Conservation (phyloP, 2,113 vertebrate genomes). For the Narcine bancroftii region DNA sequence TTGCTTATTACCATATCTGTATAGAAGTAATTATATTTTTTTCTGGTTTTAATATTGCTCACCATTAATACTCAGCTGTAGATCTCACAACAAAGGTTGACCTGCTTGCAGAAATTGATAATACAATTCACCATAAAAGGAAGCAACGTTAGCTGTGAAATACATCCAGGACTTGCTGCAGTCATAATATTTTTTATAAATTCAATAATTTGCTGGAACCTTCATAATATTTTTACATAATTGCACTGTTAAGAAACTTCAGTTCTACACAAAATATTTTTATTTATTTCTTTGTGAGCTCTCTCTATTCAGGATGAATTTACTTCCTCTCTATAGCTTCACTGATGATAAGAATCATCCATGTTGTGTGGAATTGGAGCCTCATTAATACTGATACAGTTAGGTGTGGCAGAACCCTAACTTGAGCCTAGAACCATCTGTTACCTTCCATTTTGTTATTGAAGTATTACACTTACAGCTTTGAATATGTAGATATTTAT, state of each 20-base stretch:
- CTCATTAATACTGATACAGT: neutral
- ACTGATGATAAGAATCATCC: neutral
- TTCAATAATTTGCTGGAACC: neutral
- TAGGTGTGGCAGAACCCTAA: neutral
- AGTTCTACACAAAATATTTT: neutral
- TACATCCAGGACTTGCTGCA: neutral
- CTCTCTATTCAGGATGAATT: neutral
- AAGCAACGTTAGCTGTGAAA: neutral
- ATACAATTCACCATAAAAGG: neutral
- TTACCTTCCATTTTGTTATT: neutral
- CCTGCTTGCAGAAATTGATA: neutral
- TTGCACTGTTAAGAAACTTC: neutral
- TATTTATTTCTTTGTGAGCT: neutral
- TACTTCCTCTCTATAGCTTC: neutral
- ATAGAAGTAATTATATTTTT: neutral
- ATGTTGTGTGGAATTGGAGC: neutral
- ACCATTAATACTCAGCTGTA: neutral
- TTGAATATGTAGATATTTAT: neutral
- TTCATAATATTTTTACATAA: neutral
- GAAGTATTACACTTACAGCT: neutral
- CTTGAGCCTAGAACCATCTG: neutral
- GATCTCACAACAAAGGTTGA: neutral
- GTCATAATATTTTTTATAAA: neutral
- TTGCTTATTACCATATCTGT: neutral
- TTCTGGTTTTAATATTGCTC: neutral